Percentiles rank a stretch among this genome's conserved stretches.
Conservation (phyloP, 2,888 invertebrate genomes). For the Ormyrus nitidulus region DNA sequence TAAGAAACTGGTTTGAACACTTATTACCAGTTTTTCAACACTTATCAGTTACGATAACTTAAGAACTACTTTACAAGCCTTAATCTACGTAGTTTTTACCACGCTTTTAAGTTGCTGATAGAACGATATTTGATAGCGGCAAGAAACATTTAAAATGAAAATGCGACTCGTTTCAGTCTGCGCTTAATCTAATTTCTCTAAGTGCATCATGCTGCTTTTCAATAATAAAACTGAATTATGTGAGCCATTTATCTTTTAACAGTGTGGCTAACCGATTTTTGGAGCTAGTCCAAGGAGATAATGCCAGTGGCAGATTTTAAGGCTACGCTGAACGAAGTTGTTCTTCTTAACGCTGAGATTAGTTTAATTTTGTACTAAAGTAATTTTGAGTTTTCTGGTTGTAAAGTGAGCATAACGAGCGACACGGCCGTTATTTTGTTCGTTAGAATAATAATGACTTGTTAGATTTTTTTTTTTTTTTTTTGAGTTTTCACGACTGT, state of each 20-base stretch:
- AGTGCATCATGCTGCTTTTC: conserved; percentile 6
- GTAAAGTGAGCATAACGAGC: conserved; percentile 36
- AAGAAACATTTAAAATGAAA: no score
- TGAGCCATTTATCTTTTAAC: conserved; percentile 48
- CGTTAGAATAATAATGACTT: conserved; percentile 42
- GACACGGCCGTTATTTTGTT: conserved; percentile 22
- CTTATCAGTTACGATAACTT: no score
- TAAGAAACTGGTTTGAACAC: background rate
- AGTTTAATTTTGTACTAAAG: conserved; percentile 52
- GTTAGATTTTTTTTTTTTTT: conserved; percentile 34
- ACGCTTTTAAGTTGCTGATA: no score
- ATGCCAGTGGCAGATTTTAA: conserved; percentile 51
- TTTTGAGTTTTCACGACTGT: conserved; percentile 37
- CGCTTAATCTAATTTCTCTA: background rate
- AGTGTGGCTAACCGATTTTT: conserved; percentile 56
- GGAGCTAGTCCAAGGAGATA: conserved; percentile 55
- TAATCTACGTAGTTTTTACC: no score
- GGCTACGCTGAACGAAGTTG: conserved; percentile 30
- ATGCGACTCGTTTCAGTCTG: no score
- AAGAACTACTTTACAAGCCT: no score
- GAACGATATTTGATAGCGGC: no score
- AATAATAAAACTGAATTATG: conserved; percentile 20
- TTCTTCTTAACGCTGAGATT: conserved; percentile 29
- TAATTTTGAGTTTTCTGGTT: conserved; percentile 44
- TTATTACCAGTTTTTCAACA: no score